Evolutionary conservation across 1,140 invertebrate species (phyloP).

Genomic region (Conopomorpha cramerella): DNA sequence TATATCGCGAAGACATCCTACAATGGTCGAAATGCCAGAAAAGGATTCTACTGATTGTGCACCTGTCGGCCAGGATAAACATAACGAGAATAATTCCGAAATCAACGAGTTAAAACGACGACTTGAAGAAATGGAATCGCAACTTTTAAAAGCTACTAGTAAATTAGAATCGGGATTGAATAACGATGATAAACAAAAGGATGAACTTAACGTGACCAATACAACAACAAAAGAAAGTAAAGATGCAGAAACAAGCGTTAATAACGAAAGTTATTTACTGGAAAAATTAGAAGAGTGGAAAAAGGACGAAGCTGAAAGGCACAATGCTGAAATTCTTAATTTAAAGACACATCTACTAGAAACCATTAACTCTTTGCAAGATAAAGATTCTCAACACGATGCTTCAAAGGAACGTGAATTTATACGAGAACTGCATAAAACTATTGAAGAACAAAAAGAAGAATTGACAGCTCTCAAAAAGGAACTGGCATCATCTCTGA

Average conservation of each 20-base stretch:
- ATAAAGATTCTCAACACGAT: constrained; percentile 17
- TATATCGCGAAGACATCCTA: constrained; percentile 52
- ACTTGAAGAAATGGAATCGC: too few species aligned
- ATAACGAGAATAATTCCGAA: too few species aligned
- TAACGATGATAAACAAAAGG: constrained; percentile 12
- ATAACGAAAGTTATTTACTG: constrained; percentile 27
- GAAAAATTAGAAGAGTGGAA: constrained; percentile 49
- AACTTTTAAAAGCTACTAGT: too few species aligned
- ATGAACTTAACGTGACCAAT: constrained; percentile 16
- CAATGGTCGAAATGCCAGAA: constrained; percentile 23
- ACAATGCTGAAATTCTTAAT: constrained; percentile 41
- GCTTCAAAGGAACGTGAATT: constrained; percentile 27
- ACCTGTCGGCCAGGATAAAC: too few species aligned
- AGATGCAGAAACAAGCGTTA: constrained; percentile 33
- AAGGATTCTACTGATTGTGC: constrained; percentile 18
- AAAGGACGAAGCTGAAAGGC: constrained; percentile 47
- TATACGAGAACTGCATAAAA: constrained; percentile 33
- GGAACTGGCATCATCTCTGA: too few species aligned
- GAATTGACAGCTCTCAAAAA: constrained; percentile 36
- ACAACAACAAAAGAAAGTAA: constrained; percentile 16
- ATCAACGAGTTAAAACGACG: too few species aligned
- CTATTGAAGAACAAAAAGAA: constrained; percentile 32
- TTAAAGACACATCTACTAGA: constrained; percentile 38
- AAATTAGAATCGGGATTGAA: constrained; percentile 6
- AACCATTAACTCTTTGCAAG: constrained; percentile 31